Evolutionary conservation across 2,888 invertebrate genomes (phyloP), one percentile per base, ranked within the genome.

Genomic region (Balanococcus diminutus): DNA sequence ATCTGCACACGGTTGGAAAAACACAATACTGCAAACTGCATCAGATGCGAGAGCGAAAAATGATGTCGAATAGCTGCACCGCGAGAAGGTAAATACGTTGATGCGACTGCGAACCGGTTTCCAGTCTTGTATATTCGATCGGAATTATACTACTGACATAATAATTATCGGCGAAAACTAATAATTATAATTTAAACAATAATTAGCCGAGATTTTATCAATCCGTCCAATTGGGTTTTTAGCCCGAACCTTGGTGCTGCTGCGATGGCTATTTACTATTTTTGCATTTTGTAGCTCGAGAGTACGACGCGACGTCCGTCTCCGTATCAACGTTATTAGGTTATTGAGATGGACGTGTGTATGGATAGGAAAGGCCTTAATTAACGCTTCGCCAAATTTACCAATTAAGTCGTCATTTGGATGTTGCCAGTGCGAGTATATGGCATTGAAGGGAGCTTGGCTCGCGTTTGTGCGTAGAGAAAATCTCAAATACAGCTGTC

Each of bases 131-230:
- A 56, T 4, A 56, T 2, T 8, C 61, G 61, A 61, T 61, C 61
- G 61, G 46, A 46, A 46, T 46, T 46, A 46, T n/a, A 46, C n/a
- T 46, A 61, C 61, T 61, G 61, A 61, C 61, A 61, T 61, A 61
- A 61, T 61, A 61, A 61, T 61, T 61, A 61, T 61, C 61, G 61
- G 6, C 61, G 61, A 61, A 61, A 61, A 61, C 61, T 61, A 61
- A 61, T 61, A 61, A 61, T 61, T 61, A 61, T 61, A 61, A 61
- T 61, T 46, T 61, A 61, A 61, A 61, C 2, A 61, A 61, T 61
- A 61, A 61, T 61, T 61, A 61, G 61, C 61, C 61, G 61, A 61
- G 61, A 61, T 61, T 61, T 61, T 61, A 61, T 61, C 61, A 61
- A 11, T 25, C 56, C 61, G 25, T 61, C 61, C 61, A 61, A 61